These are phyloP conservation scores for Troilus luridus DNA, from an alignment of 2,888 invertebrate species.

Conservation along the genomic window DNA sequence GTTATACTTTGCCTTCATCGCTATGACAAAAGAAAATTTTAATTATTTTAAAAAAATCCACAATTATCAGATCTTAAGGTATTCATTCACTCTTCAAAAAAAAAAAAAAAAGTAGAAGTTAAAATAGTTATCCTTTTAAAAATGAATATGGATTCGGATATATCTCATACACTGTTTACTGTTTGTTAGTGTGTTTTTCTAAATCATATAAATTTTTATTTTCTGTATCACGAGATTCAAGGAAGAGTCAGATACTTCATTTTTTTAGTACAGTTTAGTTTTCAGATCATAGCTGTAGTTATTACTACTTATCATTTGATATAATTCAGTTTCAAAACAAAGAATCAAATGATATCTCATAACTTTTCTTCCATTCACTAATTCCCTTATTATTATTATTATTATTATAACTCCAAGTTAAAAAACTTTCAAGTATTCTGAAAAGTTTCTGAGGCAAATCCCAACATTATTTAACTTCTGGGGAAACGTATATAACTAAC, in stretches of 20 bases:
- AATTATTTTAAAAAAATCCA: neutral
- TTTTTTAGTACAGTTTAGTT: slow-evolving; percentile 1
- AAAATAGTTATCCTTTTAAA: neutral
- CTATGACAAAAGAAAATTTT: neutral
- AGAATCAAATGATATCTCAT: no score
- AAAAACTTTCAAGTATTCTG: neutral
- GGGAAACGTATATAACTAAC: no score
- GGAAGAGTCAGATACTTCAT: neutral
- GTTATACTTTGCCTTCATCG: neutral
- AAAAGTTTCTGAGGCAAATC: neutral
- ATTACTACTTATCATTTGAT: neutral
- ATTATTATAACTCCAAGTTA: neutral
- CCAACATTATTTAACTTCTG: neutral
- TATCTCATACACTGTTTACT: no score
- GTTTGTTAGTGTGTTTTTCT: neutral
- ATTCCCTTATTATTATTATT: neutral
- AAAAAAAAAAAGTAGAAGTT: neutral
- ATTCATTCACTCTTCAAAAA: neutral
- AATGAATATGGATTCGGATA: neutral
- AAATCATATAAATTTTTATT: no score
- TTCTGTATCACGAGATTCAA: neutral
- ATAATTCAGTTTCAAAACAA: no score
- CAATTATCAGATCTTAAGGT: neutral
- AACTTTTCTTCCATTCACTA: no score
- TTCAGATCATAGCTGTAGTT: neutral